Base-by-base conservation (phyloP, 1,140 invertebrate genomes). In the Ctenoplectra terminalis region DNA sequence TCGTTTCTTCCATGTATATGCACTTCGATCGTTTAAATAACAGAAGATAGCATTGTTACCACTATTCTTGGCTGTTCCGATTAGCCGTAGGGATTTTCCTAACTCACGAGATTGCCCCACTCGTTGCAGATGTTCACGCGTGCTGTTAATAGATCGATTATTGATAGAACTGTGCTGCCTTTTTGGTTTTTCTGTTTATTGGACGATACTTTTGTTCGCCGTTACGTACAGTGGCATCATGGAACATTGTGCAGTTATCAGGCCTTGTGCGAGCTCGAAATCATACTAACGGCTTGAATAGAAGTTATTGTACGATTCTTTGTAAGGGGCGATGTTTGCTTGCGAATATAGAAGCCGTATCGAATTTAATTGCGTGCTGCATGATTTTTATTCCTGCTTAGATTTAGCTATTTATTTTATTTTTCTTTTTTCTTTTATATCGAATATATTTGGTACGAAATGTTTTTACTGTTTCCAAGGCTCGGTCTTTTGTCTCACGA, bases 1-100 rank as follows among this genome's bases (percentile, higher is more conserved):
- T 77, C 77, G 43, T 54, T 58, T 23, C 43, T 52, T n/a, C 34
- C 13, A 52, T 37, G 37, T 56, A 43, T 29, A 26, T 20, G 66
- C 70, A 77, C 66, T 54, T 58, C 60, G 77, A 81, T 86, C 69
- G 77, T 77, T 86, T 73, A 77, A 86, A 74, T 75, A 82, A 83
- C 60, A 77, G 63, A 69, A 72, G 82, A 82, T 82, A 84, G 82
- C 79, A 81, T 81, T 87, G 75, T 87, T 84, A 81, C 37, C 70
- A 26, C 67, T 74, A 74, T 64, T 56, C 78, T 64, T 17, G 66
- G 37, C 34, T 8, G 60, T 37, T 48, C 48, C 37, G 71, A 81
- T 81, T 81, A 81, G 37, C 40, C 50, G 75, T 75, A 64, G 74
- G 69, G 77, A 84, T 86, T 83, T 87, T 87, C 81, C 76, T 74